These are phyloP conservation scores for Drosophila nebulosa DNA, from an alignment of 1,140 invertebrate species.

Conservation along the genomic window DNA sequence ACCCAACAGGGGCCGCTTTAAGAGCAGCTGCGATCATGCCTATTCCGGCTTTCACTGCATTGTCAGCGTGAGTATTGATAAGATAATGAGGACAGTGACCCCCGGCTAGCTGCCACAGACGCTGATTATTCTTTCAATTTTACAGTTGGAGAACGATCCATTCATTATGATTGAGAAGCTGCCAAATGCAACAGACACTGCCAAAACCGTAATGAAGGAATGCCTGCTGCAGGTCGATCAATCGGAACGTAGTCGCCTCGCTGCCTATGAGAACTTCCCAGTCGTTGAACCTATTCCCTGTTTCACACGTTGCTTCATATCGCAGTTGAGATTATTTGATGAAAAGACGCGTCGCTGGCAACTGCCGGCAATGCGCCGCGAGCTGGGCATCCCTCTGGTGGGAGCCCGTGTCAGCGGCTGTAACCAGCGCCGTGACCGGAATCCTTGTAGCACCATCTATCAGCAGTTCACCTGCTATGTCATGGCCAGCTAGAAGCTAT, in stretches of 20 bases:
- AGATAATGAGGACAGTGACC: slow-evolving; percentile 43
- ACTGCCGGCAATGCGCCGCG: slow-evolving; percentile 40
- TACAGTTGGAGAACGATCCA: slow-evolving; percentile 65
- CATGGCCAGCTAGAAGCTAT: slow-evolving; percentile 22
- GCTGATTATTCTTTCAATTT: neutral
- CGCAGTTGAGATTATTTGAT: slow-evolving; percentile 52
- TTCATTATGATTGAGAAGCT: slow-evolving; percentile 66
- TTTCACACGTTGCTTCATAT: slow-evolving; percentile 62
- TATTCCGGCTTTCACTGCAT: slow-evolving; percentile 72
- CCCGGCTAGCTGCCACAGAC: neutral
- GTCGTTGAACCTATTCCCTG: slow-evolving; percentile 67
- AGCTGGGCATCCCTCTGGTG: slow-evolving; percentile 47
- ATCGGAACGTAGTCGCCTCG: slow-evolving; percentile 47
- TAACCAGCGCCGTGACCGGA: slow-evolving; percentile 27
- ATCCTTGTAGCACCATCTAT: slow-evolving; percentile 56
- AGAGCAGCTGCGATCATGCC: slow-evolving; percentile 58
- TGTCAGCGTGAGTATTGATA: slow-evolving; percentile 55
- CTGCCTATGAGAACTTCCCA: slow-evolving; percentile 40
- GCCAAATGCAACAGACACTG: slow-evolving; percentile 36
- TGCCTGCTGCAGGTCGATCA: slow-evolving; percentile 54
- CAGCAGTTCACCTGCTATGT: slow-evolving; percentile 67
- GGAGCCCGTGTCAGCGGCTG: slow-evolving; percentile 29
- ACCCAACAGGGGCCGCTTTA: neutral
- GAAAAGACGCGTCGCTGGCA: slow-evolving; percentile 57
- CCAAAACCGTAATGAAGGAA: slow-evolving; percentile 69